These are phyloP conservation scores for Trichogramma dendrolimi DNA, from an alignment of 2,888 invertebrate genomes.

Conservation along the genomic window DNA sequence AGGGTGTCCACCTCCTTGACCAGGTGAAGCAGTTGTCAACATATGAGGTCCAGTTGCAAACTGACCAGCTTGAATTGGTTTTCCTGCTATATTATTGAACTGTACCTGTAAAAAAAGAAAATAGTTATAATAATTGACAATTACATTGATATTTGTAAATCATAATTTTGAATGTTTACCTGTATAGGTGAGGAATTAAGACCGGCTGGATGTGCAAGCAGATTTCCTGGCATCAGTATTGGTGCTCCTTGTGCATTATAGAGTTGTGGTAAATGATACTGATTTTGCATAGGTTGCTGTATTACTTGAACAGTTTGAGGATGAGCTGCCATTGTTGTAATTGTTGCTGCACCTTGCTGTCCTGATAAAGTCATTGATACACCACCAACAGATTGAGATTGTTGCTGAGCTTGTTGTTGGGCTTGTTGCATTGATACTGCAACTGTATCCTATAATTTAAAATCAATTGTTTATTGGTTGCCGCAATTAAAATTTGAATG, in stretches of 20 bases:
- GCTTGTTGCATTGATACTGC: conserved; percentile 57
- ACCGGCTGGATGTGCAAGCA: conserved; percentile 69
- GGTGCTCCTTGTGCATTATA: conserved; percentile 75
- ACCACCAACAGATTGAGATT: conserved; percentile 53
- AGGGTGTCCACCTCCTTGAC: conserved; percentile 46
- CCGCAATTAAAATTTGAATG: background rate
- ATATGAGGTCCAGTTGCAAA: conserved; percentile 78
- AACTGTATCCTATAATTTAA: conserved; percentile 44
- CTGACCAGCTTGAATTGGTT: conserved; percentile 75
- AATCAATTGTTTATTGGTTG: conserved; percentile 2
- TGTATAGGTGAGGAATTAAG: conserved; percentile 76
- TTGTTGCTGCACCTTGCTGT: conserved; percentile 57
- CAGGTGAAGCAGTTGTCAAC: conserved; percentile 57
- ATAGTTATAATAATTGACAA: background rate
- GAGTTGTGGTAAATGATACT: conserved; percentile 70
- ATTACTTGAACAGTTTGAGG: conserved; percentile 76
- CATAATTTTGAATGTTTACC: conserved; percentile 36
- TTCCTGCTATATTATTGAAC: conserved; percentile 62
- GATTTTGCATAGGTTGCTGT: conserved; percentile 74
- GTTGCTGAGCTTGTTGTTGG: conserved; percentile 52
- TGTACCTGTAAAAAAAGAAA: conserved; percentile 14
- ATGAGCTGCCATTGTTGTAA: conserved; percentile 74
- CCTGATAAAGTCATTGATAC: conserved; percentile 50
- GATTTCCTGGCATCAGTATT: conserved; percentile 76
- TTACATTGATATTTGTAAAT: background rate